These are phyloP conservation scores for Nymphalis c-album DNA, from an alignment of 2,888 invertebrate species.

Conservation along the genomic window DNA sequence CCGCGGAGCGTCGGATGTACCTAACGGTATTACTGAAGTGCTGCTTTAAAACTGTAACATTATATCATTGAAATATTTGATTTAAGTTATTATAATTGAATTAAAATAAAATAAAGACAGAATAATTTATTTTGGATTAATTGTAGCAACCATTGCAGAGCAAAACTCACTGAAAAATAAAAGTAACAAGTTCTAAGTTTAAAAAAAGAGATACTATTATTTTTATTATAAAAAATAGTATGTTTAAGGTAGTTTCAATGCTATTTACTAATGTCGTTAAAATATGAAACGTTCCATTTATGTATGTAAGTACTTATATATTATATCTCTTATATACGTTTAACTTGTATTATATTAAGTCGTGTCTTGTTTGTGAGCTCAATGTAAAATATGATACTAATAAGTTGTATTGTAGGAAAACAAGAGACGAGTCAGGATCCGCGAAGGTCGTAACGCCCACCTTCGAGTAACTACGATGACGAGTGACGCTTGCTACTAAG, in stretches of 20 bases:
- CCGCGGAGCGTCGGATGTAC: background rate
- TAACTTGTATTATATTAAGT: background rate
- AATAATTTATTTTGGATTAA: too few relatives aligned
- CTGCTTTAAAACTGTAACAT: too few relatives aligned
- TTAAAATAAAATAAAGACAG: too few relatives aligned
- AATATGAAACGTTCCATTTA: background rate
- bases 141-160: too few relatives aligned
- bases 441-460: slow-evolving; percentile 39
- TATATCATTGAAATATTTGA: too few relatives aligned
- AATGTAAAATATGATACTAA: slow-evolving; percentile 16
- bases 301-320: background rate
- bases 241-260: too few relatives aligned
- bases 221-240: too few relatives aligned
- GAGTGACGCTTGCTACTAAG: background rate
- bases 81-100: too few relatives aligned
- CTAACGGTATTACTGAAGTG: too few relatives aligned
- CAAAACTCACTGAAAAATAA: too few relatives aligned
- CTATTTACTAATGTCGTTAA: background rate
- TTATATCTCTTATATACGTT: background rate
- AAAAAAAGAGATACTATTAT: too few relatives aligned
- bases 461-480: slow-evolving; percentile 23
- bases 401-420: slow-evolving; percentile 31
- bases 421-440: slow-evolving; percentile 36
- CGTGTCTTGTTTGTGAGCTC: slow-evolving; percentile 6
- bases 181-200: too few relatives aligned